These are phyloP conservation scores for Agelastica alni DNA, from an alignment of 2,888 invertebrate genomes.

Conservation along the genomic window DNA sequence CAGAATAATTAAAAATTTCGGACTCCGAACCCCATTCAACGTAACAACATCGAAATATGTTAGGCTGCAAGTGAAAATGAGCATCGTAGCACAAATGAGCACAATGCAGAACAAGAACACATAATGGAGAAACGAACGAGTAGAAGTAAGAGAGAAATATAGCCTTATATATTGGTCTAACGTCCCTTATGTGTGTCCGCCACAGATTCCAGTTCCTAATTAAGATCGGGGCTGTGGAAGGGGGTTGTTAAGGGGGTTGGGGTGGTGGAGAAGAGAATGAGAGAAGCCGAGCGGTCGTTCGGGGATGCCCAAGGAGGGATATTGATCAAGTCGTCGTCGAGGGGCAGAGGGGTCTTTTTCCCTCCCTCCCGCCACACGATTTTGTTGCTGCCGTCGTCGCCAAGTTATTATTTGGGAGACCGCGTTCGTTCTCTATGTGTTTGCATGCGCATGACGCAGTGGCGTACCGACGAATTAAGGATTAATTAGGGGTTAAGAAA, in stretches of 20 bases:
- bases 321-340: conserved; percentile 56
- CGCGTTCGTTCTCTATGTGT: conserved; percentile 52
- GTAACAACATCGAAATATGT: conserved; percentile 24
- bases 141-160: conserved; percentile 36
- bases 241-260: conserved; percentile 44
- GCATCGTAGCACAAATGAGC: conserved; percentile 45
- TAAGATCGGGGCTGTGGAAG: conserved; percentile 70
- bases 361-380: not conserved
- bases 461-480: conserved; percentile 22
- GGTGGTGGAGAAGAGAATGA: conserved; percentile 46
- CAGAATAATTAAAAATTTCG: conserved; percentile 9
- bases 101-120: conserved; percentile 23
- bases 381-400: conserved; percentile 14
- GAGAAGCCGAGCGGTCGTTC: conserved; percentile 20
- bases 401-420: conserved; percentile 58
- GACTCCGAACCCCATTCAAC: conserved; percentile 8
- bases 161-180: conserved; percentile 56
- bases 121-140: conserved; percentile 23
- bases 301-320: conserved; percentile 54
- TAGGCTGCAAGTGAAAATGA: conserved; percentile 31
- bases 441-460: conserved; percentile 51
- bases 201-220: conserved; percentile 85
- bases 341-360: conserved; percentile 1
- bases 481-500: conserved; percentile 1
- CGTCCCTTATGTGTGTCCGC: conserved; percentile 71